Evolutionary conservation across 64 coral and sea anemone species (phyloP), one percentile per base, ranked within the genome.

Genomic region (Actinia tenebrosa): DNA sequence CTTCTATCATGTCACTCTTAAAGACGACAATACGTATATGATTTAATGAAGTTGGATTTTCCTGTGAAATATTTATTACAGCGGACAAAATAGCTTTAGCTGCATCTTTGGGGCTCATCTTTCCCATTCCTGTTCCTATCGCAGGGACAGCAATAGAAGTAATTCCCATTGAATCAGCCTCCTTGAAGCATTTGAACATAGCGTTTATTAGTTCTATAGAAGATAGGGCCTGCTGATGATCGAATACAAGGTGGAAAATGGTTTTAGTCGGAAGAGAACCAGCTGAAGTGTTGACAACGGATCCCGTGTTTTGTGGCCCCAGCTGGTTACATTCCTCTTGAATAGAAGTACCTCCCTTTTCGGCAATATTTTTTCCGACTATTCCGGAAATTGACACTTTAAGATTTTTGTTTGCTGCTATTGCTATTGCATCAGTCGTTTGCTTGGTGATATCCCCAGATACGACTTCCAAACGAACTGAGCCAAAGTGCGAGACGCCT

Each of bases 131-230:
- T 9, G 93, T 91, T 44, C 93, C 93, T 80, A 95, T 69, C 1
- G 89, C 93, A 19, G 93, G 93, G 18, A 95, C 87, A 56, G 93
- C 84, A 60, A 95, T 91, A 13, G 93, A 95, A 0, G 45, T 19
- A 1, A 89, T 11, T 14, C 80, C n/a, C 4, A 27, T 13, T 26
- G 64, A 16, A 4, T 89, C 88, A 19, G 88, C 88, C 45, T 84
- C 25, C 18, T 78, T 64, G n/a, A 89, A 53, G 53, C 88, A 89
- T 82, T 83, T 53, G 1, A 58, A 3, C 26, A 89, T 16, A 17
- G 3, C 44, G 3, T 22, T 5, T 56, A 26, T 84, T 0, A 89
- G 30, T 16, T 22, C 15, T n/a, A 5, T 19, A 2, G 87, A 80
- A 3, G 16, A 5, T 0, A n/a, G 18, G 16, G 14, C 0, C 17